Conservation (phyloP, 2,797 vertebrate genomes). For the Mormyrops boulengeri region DNA sequence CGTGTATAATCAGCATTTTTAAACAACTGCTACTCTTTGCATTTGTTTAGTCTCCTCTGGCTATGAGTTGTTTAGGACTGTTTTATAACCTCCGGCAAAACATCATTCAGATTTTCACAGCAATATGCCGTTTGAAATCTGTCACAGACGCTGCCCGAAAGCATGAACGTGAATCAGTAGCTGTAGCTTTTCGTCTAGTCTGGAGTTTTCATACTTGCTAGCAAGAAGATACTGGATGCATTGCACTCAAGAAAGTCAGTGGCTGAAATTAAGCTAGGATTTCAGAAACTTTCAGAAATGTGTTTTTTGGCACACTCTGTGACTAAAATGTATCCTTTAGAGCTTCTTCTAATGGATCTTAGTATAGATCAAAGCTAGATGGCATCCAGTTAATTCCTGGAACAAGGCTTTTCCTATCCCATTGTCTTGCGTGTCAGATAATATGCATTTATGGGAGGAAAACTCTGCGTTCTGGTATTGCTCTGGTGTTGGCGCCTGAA, state of each 20-base stretch:
- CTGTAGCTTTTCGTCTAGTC: background rate
- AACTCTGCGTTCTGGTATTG: background rate
- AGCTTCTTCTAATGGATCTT: conserved; percentile 65
- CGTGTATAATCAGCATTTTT: background rate
- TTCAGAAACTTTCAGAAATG: conserved; percentile 59
- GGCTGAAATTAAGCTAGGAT: conserved; percentile 27
- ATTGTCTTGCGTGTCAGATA: background rate
- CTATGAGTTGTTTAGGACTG: background rate
- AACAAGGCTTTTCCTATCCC: conserved; percentile 3
- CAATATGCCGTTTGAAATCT: background rate
- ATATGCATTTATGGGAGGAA: background rate
- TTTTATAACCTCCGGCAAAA: background rate
- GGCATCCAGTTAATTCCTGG: conserved; percentile 61
- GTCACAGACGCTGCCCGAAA: background rate
- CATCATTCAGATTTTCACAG: background rate
- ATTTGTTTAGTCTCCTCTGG: background rate
- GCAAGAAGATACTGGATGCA: background rate
- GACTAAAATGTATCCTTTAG: conserved; percentile 46
- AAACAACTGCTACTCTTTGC: background rate
- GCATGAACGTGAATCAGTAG: background rate
- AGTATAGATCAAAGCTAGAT: conserved; percentile 47
- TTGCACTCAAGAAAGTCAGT: background rate
- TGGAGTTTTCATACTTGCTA: background rate
- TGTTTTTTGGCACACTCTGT: background rate
- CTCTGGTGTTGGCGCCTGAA: background rate